Evolutionary conservation across 35 echinoderm and acorn worm species (phyloP), one percentile per base, ranked within the genome.

Genomic region (Diadema setosum): DNA sequence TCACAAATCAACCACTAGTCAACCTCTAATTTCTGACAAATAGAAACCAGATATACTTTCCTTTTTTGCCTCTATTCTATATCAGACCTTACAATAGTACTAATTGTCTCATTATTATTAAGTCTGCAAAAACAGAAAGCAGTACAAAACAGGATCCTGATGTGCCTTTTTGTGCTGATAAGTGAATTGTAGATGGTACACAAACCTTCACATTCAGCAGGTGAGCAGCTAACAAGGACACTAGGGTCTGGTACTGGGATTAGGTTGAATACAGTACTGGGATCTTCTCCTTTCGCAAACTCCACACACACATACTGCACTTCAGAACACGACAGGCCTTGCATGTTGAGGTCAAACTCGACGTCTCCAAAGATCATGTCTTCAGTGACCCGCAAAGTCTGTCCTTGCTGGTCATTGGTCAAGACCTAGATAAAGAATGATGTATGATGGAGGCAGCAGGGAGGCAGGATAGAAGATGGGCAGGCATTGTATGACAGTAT

Each of bases 271-370:
- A 81, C 91, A 32, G 86, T 80, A 23, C 83, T 88, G 18, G 95
- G 78, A 12, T 74, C 32, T 46, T 59, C 65, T 16, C 84, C 86
- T 46, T 98, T 98, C 23, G 81, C 24, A 24, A 98, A 74, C 39
- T 85, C 82, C 20, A 85, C 92, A 74, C 96, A 98, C 5, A 98
- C 37, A 64, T 94, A 94, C 14, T 65, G 80, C 34, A 90, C 87
- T n/a, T 94, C 37, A 15, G 42, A 49, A 61, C 96, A 98, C 43
- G 49, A 88, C 17, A 94, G 40, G 0, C 78, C 80, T 8, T 40
- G 58, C 85, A 98, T 89, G 60, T 98, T 86, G 36, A 91, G 85
- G 78, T 91, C 87, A 15, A 90, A 70, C 2, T 78, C 74, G 16
- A 97, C 81, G 35, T 31, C 16, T 35, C 87, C 95, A 91, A 83